Evolutionary conservation across 1,140 invertebrate genomes (phyloP), one percentile per base, ranked within the genome.

Genomic region (Drosophila bocki): DNA sequence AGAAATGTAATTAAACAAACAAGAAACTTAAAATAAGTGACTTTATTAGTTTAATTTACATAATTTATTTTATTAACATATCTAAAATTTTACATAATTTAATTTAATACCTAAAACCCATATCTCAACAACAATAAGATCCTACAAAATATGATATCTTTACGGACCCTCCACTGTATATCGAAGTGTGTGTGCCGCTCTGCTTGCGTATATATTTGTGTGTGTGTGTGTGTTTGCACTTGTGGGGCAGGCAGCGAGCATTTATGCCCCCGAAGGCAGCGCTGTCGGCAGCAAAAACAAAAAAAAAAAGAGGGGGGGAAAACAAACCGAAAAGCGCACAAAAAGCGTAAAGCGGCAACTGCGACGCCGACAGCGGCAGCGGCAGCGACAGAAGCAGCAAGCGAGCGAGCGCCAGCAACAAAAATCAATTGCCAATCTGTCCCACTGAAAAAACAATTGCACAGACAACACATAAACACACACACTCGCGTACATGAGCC

Each of bases 401-500:
- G 54, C 29, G 32, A 54, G 22, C 70, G 62, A 64, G 71, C 59
- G 51, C 35, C 76, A 82, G 45, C 83, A 87, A 57, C 83, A 88
- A 88, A 81, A 88, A 90, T 90, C 85, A 88, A 88, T 88, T 88
- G 84, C 74, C 84, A 88, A 88, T 88, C 85, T 85, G 86, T 85
- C 85, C 82, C 82, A 90, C 85, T 90, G 85, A 85, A 90, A 90
- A 88, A 88, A 90, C 85, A 88, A 88, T 90, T 88, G 80, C 84
- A 80, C 77, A 78, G 75, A 60, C 75, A 72, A 54, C 65, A 68
- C 48, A 80, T 44, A 78, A 48, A 64, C 59, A 67, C 56, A 57
- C 54, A 59, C 47, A 63, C 60, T 51, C 53, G 39, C 29, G 63
- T 44, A 68, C 58, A 69, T 68, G 75, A 67, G 79, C 79, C 84